These are phyloP conservation scores for Dasyprocta punctata DNA, from an alignment of 2,113 vertebrate species.

Conservation along the genomic window DNA sequence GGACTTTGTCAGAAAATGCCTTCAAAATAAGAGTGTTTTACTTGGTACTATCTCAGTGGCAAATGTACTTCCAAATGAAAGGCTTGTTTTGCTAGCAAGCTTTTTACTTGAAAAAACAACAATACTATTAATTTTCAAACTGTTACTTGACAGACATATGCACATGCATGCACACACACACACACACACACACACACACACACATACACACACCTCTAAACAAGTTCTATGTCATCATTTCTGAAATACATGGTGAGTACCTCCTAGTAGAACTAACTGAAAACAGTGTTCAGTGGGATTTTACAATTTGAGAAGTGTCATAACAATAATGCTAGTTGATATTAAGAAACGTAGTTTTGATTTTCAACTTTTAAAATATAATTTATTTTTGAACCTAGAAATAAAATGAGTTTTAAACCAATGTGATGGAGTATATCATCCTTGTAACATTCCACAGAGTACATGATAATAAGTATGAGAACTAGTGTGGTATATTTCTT, in stretches of 20 bases:
- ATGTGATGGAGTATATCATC: background rate
- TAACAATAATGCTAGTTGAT: background rate
- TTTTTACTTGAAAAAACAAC: constrained; percentile 17
- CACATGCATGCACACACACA: background rate
- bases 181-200: background rate
- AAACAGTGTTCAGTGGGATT: background rate
- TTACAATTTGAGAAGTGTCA: background rate
- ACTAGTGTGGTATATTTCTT: background rate
- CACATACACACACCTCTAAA: background rate
- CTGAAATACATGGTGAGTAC: background rate
- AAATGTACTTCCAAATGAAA: constrained; percentile 26
- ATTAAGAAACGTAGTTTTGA: background rate
- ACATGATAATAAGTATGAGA: background rate
- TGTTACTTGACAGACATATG: background rate
- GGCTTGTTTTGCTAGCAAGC: background rate
- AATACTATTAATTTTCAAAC: background rate
- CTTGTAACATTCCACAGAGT: background rate
- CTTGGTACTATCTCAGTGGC: constrained; percentile 13
- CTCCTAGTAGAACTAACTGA: background rate
- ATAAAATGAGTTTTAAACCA: constrained; percentile 20
- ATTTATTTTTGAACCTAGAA: constrained; percentile 45
- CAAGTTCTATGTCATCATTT: background rate
- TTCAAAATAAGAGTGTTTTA: constrained; percentile 60
- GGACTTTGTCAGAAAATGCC: constrained; percentile 39
- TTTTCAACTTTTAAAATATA: constrained; percentile 27